Evolutionary conservation across 1,140 invertebrate species (phyloP), one percentile per base, ranked within the genome.

Genomic region (Sinella curviseta): DNA sequence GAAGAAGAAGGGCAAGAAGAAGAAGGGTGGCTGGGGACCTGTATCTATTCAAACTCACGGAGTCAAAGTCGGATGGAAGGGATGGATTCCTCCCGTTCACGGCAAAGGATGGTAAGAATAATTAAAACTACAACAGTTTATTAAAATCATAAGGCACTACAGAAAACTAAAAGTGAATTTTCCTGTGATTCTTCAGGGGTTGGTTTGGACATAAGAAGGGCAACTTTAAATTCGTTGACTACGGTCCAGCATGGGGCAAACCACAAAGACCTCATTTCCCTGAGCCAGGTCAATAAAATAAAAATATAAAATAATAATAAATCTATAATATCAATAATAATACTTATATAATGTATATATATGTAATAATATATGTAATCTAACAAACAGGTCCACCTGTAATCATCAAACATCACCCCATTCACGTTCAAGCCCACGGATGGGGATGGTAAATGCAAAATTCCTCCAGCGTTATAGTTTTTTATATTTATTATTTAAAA

Each of bases 1-100:
- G 70, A 74, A 74, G 70, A 74, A 74, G 70, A 74, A 74, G 70
- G 30, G 30, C 24, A 74, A 74, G 70, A 74, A 74, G 70, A 74
- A 74, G 70, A 36, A 34, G 70, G 34, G 26, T 12, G 70, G 70
- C 24, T 74, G 70, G 70, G 31, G 31, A 20, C 70, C 70, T 28
- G 24, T 74, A 12, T 3, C 2, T 30, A 36, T 74, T 36, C 3
- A 2, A 12, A 74, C 70, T 20, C 34, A 33, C 31, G 70, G 70
- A 74, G 70, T 74, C 17, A 12, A 24, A 2, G 70, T 74, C 31
- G 70, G 70, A 17, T 74, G 70, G 70, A 74, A 74, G 70, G 70
- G 70, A 74, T 74, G 70, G 70, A 74, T 74, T 74, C 70, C 70
- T 74, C 70, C 70, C 3, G 70, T 74, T 20, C 12, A 74, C 30